Evolutionary conservation across 2,113 vertebrate genomes (phyloP), one percentile per base, ranked within the genome.

Genomic region (Hucho hucho): DNA sequence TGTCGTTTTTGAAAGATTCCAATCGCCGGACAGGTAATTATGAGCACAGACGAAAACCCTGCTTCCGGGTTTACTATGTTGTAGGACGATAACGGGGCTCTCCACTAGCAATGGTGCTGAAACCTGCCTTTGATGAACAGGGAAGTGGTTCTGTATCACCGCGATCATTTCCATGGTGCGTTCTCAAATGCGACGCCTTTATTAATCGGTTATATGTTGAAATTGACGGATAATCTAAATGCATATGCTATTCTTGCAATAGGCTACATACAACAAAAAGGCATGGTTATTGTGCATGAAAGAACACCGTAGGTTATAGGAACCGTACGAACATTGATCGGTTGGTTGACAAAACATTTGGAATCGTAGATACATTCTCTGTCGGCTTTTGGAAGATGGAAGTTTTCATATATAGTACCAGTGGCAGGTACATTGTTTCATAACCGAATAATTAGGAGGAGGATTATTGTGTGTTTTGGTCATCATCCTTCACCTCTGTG

Each of bases 11-110:
- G 72, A 74, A 78, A 86, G 83, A 81, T 78, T 72, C 74, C 73
- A 83, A 66, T 81, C 82, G 77, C 83, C 89, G 77, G 83, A 87
- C 89, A 91, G 92, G 92, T 93, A 92, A 91, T 89, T 76, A 82
- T 75, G 20, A 77, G 59, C 53, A 69, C 67, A 63, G 66, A 58
- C 13, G 43, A 5, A 24, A 59, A 65, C 28, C 22, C 28, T 46
- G 29, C 46, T 32, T 66, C 20, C 69, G 81, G 37, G 61, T 64
- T 70, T 75, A 26, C 59, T 74, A 46, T 76, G 56, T 16, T 26
- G 69, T 65, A 75, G 82, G 73, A 84, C 70, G 76, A 74, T 70
- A 59, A 72, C 76, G 80, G 88, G 89, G 92, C 90, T 91, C 22
- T 92, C 87, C 89, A 66, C 53, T 53, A 73, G 32, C 69, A n/a